Evolutionary conservation across 2,113 vertebrate species (phyloP).

Genomic region (Aldabrachelys gigantea): DNA sequence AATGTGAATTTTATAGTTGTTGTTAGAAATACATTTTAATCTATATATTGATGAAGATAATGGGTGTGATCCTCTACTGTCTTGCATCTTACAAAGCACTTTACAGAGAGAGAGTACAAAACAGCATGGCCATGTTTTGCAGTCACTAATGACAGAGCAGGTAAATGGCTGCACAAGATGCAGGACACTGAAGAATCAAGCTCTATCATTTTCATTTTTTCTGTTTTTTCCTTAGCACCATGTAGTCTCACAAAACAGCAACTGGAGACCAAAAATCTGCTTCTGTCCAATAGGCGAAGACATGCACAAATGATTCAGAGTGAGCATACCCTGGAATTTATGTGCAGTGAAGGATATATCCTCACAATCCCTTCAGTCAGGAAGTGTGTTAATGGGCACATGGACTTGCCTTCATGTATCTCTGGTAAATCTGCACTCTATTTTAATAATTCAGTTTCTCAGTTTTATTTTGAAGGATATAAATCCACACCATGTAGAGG

Average conservation of each 20-base stretch:
- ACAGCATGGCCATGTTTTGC: not conserved
- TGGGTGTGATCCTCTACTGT: no score
- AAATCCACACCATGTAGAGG: no score
- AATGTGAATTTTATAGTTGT: no score
- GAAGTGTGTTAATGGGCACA: slow-evolving; percentile 2
- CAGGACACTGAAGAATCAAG: not conserved
- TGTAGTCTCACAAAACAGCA: slow-evolving; percentile 21
- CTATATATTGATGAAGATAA: no score
- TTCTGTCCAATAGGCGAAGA: not conserved
- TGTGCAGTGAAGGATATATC: not conserved
- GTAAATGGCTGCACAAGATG: not conserved
- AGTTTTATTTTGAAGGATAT: no score
- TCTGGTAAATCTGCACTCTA: not conserved
- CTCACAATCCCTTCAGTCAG: not conserved
- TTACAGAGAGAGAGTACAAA: not conserved
- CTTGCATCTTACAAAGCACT: no score
- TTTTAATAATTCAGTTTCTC: not conserved
- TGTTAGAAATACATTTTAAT: no score
- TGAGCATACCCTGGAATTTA: not conserved
- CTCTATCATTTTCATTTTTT: not conserved
- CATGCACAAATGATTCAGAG: not conserved
- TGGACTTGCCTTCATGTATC: slow-evolving; percentile 6
- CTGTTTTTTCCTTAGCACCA: not conserved
- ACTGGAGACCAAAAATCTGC: not conserved
- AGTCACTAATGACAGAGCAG: not conserved